phyloP scores from a whole-genome alignment of 2,113 vertebrate species.

The Ranitomeya imitator region DNA sequence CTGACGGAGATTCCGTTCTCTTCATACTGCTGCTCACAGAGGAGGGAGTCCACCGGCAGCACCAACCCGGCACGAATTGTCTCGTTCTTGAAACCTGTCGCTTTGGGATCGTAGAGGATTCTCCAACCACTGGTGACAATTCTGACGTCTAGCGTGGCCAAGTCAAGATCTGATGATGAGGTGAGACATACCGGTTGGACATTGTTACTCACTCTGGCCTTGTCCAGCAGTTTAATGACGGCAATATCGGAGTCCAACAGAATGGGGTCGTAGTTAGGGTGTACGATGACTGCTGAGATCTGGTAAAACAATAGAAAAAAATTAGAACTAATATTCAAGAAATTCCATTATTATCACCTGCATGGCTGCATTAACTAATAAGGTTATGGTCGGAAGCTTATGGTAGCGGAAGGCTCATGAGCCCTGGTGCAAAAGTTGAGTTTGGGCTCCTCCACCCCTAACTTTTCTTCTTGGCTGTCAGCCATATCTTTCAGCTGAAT shows the following conservation, averaged over 20 bases:
- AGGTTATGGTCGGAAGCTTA: too few relatives aligned
- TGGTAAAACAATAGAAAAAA: constrained; percentile 57
- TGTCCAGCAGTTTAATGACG: constrained; percentile 89
- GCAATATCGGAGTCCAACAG: constrained; percentile 92
- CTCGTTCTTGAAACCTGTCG: constrained; percentile 74
- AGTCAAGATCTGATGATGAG: constrained; percentile 69
- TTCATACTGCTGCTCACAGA: constrained; percentile 93
- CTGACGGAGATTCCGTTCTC: constrained; percentile 85
- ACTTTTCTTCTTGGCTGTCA: too few relatives aligned
- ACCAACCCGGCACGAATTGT: constrained; percentile 81
- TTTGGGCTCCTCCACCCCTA: too few relatives aligned
- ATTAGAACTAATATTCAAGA: background rate
- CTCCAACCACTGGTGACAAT: constrained; percentile 91
- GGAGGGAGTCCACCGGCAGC: constrained; percentile 81
- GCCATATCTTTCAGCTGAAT: too few relatives aligned
- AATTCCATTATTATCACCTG: background rate
- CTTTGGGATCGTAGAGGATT: constrained; percentile 72
- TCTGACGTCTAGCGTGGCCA: constrained; percentile 68
- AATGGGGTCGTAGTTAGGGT: constrained; percentile 91
- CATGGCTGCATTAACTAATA: too few relatives aligned
- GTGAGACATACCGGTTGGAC: constrained; percentile 91
- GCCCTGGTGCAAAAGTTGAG: too few relatives aligned
- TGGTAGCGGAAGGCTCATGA: too few relatives aligned
- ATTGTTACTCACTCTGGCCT: constrained; percentile 85
- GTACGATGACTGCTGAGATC: constrained; percentile 87